Conservation (phyloP, 2,888 invertebrate genomes). For the Dendrolimus houi region DNA sequence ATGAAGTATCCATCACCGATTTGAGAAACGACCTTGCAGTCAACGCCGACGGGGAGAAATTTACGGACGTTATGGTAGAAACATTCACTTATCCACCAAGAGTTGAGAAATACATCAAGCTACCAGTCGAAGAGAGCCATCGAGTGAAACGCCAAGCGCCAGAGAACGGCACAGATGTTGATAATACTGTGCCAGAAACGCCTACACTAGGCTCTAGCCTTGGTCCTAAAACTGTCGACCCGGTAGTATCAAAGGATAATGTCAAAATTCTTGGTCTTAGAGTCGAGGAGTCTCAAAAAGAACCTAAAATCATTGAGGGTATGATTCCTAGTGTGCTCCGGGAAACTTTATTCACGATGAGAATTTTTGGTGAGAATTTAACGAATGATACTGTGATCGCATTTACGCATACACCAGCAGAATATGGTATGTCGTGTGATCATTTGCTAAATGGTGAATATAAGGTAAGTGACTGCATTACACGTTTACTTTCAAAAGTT, state of each 20-base stretch:
- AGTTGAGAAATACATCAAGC: conserved; percentile 2
- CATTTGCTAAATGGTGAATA: conserved; percentile 41
- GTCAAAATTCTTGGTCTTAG: conserved; percentile 45
- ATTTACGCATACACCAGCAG: conserved; percentile 42
- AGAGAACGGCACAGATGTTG: not conserved
- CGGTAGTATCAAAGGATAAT: not conserved
- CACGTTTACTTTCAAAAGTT: too few species aligned
- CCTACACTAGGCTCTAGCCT: conserved; percentile 4
- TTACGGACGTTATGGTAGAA: conserved; percentile 22
- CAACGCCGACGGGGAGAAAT: conserved; percentile 18
- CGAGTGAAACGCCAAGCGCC: conserved; percentile 3
- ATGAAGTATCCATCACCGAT: conserved; percentile 15
- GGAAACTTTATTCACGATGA: conserved; percentile 36
- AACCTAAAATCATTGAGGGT: conserved; percentile 53
- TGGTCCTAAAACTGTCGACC: conserved; percentile 8
- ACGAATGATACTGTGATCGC: conserved; percentile 43
- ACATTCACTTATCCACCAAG: conserved; percentile 18
- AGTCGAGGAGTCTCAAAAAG: conserved; percentile 53
- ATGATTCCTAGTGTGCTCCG: conserved; percentile 55
- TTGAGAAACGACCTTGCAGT: conserved; percentile 25
- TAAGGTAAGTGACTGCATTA: conserved; percentile 29
- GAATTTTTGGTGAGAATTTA: conserved; percentile 56
- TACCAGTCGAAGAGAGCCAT: not conserved
- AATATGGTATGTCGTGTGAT: conserved; percentile 29
- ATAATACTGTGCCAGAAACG: conserved; percentile 7